Conservation (phyloP, 2,113 vertebrate genomes). For the Charina bottae region DNA sequence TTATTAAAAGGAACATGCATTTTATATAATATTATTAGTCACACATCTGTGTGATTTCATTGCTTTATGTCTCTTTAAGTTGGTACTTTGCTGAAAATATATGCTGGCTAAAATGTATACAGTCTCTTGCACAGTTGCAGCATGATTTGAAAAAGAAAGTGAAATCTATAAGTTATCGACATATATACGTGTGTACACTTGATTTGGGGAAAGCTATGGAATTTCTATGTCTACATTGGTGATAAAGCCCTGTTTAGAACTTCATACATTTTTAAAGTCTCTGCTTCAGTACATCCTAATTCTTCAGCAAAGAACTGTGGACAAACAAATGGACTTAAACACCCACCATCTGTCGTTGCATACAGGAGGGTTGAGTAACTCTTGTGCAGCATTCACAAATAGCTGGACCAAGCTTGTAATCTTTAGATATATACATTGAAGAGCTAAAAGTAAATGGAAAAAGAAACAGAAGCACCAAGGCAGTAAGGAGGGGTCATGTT, state of each 20-base stretch:
- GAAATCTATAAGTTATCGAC: not conserved
- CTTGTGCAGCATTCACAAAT: not conserved
- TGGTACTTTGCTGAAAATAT: not conserved
- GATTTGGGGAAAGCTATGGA: not conserved
- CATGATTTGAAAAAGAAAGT: not conserved
- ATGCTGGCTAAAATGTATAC: not conserved
- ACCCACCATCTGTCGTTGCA: not conserved
- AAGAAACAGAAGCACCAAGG: constrained; percentile 36
- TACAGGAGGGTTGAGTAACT: not conserved
- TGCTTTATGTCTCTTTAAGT: not conserved
- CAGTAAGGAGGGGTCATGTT: constrained; percentile 30
- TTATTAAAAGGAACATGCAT: not conserved
- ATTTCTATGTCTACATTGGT: not conserved
- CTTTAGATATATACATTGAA: constrained; percentile 5
- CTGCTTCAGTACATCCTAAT: not conserved
- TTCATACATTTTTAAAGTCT: not conserved
- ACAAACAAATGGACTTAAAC: constrained; percentile 2
- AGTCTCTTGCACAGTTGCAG: not conserved
- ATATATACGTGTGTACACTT: not conserved
- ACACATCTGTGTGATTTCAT: not conserved
- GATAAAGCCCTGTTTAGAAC: not conserved
- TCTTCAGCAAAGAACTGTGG: not conserved
- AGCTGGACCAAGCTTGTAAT: constrained; percentile 2
- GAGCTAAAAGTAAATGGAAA: constrained; percentile 24
- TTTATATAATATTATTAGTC: not conserved